phyloP scores from a whole-genome alignment of 2,797 vertebrate genomes.

The Cetoscarus ocellatus region DNA sequence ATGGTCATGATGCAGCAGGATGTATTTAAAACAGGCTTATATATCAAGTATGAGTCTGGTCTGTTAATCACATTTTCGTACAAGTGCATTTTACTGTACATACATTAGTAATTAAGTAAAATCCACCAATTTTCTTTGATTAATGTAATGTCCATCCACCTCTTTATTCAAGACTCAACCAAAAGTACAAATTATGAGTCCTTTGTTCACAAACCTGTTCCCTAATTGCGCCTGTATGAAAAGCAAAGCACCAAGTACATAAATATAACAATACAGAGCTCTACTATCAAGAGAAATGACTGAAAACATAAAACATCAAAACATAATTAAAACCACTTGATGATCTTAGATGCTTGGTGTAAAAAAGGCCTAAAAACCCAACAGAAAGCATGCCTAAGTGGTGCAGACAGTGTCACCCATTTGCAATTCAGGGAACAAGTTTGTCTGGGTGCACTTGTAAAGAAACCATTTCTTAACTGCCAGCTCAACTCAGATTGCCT shows the following conservation, averaged over 20 bases:
- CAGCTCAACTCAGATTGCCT: conserved; percentile 18
- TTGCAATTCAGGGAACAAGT: conserved; percentile 24
- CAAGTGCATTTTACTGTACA: too few species aligned
- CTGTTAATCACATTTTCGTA: too few species aligned
- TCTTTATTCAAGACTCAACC: too few species aligned
- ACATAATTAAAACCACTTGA: conserved; percentile 2
- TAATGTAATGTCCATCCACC: too few species aligned
- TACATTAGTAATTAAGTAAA: too few species aligned
- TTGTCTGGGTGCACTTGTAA: conserved; percentile 21
- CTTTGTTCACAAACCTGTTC: too few species aligned
- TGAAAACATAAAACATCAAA: background rate
- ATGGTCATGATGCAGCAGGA: too few species aligned
- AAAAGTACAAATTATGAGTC: too few species aligned
- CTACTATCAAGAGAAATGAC: conserved; percentile 3
- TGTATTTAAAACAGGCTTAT: too few species aligned
- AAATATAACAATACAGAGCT: background rate
- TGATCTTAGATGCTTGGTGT: background rate
- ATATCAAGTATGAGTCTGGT: too few species aligned
- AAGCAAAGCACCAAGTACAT: conserved; percentile 6
- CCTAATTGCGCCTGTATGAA: background rate
- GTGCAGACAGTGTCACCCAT: conserved; percentile 14
- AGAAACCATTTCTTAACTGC: conserved; percentile 1
- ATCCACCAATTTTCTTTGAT: too few species aligned
- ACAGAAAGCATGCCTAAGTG: background rate
- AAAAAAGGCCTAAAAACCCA: conserved; percentile 1